Evolutionary conservation across 2,888 invertebrate species (phyloP), one percentile per base, ranked within the genome.

Genomic region (Germaria angustata): DNA sequence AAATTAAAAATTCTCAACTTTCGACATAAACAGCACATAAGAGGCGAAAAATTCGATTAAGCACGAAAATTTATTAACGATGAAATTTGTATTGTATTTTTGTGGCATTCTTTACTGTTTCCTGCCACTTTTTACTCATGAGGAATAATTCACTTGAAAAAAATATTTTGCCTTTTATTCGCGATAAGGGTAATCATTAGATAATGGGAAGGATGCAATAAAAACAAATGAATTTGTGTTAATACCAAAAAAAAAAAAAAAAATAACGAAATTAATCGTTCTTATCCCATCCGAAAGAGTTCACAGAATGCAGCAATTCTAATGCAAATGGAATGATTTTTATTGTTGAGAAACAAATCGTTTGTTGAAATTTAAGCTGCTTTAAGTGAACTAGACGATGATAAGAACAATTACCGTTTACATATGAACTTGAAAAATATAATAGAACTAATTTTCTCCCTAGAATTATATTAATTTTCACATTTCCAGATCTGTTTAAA

Each of bases 401-500:
- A 8, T 11, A 22, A 57, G 13, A 34, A 44, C n/a, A 51, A 39
- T n/a, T 13, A 39, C 51, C 6, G 6, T 17, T 53, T 5, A 36
- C 24, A 51, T 11, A 22, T 13, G n/a, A 53, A 32, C 39, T 55
- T 69, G 17, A 20, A 17, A 15, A 17, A 55, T 55, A 20, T 11
- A 22, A 15, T 44, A 57, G n/a, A 39, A 68, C 17, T 51, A 22
- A 36, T 32, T 20, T 32, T 17, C 22, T 59, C 24, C 13, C 6
- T 49, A 13, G 2, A 59, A 49, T 8, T 32, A 32, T 6, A 17
- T 61, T 11, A 2, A 22, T 46, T 36, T 68, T 61, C 59, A 69
- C 59, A 59, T 77, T 77, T 68, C 77, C 68, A 77, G 76, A 76
- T 68, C 68, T 68, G 59, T n/a, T 32, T 44, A n/a, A 3, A 51